Evolutionary conservation across 1,140 invertebrate genomes (phyloP), one percentile per base, ranked within the genome.

Genomic region (Alviniconcha marisindica): DNA sequence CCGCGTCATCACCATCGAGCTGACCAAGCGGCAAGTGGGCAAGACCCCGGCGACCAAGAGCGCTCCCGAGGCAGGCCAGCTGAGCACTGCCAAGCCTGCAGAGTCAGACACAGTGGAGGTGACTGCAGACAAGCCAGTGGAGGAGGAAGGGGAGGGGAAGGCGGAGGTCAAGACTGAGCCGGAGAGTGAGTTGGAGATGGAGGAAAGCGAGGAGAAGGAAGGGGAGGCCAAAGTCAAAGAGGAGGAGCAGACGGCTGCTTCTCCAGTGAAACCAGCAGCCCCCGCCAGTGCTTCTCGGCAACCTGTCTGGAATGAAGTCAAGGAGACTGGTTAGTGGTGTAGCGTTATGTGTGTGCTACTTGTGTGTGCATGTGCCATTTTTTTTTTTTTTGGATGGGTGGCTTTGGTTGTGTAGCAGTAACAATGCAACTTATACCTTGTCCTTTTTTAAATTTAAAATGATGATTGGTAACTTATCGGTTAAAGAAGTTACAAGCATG

Each of bases 1-100:
- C 33, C 56, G 78, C 38, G 31, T 60, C 18, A 44, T 80, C n/a
- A 80, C 78, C 15, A 36, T 80, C 12, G 78, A 80, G n/a, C 38
- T 80, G 4, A 80, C 40, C 38, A 66, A 69, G 28, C 56, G 78
- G 14, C 7, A 33, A 14, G 24, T n/a, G 40, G 15, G 42, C 14
- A 76, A 24, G n/a, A 36, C 24, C 31, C 21, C 73, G 44, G 24
- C n/a, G 38, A 18, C 21, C 0, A 31, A 63, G 21, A 31, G 21
- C 5, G n/a, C n/a, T n/a, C n/a, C n/a, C n/a, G n/a, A n/a, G n/a
- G n/a, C n/a, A n/a, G 60, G 7, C 7, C 21, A 63, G 10, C 24
- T 24, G 28, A n/a, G 4, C 21, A 63, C 4, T 54, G 51, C 51
- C 60, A 24, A 63, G 24, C 5, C 60, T 31, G 21, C 4, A 10